phyloP scores from a whole-genome alignment of 2,888 invertebrate genomes.

The Zeuzera pyrina region DNA sequence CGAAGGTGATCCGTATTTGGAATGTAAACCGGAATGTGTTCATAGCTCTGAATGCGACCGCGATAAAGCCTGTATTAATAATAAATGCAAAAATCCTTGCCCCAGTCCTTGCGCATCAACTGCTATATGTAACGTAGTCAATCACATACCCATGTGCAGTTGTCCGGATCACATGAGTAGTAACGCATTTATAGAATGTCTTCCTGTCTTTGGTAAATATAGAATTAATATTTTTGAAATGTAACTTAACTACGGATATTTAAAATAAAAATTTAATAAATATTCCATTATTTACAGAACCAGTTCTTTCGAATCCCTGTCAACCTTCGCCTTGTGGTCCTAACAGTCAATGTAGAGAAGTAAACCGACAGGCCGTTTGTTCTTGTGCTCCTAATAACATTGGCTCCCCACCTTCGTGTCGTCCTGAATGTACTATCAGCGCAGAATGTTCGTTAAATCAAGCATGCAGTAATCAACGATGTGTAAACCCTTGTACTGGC shows the following conservation, averaged over 20 bases:
- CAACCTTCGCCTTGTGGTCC: slow-evolving; percentile 77
- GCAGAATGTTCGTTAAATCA: slow-evolving; percentile 80
- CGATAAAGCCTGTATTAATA: slow-evolving; percentile 78
- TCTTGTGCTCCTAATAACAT: slow-evolving; percentile 77
- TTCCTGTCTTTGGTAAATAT: slow-evolving; percentile 67
- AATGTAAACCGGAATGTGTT: slow-evolving; percentile 86
- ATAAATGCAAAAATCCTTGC: slow-evolving; percentile 86
- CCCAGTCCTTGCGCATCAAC: slow-evolving; percentile 83
- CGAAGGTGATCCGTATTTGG: slow-evolving; percentile 82
- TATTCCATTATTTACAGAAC: slow-evolving; percentile 42
- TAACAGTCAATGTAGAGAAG: slow-evolving; percentile 75
- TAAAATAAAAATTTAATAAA: slow-evolving; percentile 2
- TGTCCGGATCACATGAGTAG: slow-evolving; percentile 78
- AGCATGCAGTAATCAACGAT: slow-evolving; percentile 81
- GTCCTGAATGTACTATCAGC: slow-evolving; percentile 81
- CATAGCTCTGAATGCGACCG: slow-evolving; percentile 81
- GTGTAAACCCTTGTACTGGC: slow-evolving; percentile 81
- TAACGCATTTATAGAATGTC: slow-evolving; percentile 79
- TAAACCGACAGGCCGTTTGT: slow-evolving; percentile 78
- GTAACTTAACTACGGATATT: slow-evolving; percentile 1
- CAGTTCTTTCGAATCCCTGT: slow-evolving; percentile 71
- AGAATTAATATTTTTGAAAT: background rate
- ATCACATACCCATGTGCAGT: slow-evolving; percentile 74
- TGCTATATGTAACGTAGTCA: slow-evolving; percentile 80
- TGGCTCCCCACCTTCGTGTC: slow-evolving; percentile 78